Evolutionary conservation across 23 tunicate genomes (phyloP).

Genomic region (Trididemnum clinides): DNA sequence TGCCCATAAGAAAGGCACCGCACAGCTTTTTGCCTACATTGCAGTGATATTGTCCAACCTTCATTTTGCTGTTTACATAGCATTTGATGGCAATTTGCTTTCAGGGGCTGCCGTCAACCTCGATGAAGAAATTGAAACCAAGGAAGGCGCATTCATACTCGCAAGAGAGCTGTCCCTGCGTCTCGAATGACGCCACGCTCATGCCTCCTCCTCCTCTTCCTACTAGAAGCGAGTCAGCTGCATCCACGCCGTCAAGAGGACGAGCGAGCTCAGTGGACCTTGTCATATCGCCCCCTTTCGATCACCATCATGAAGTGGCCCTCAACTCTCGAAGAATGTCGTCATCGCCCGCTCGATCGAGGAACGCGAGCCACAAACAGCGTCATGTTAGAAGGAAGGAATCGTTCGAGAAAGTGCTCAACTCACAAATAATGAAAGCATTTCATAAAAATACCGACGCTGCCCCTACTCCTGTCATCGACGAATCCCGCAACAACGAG

Average conservation of each 20-base stretch:
- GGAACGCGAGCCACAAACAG: background rate
- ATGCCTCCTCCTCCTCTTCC: background rate
- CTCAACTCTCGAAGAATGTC: background rate
- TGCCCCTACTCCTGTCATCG: background rate
- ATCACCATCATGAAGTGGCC: background rate
- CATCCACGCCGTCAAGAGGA: background rate
- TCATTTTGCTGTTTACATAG: background rate
- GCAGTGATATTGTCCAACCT: no score
- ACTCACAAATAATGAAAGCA: background rate
- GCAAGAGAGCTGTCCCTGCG: no score
- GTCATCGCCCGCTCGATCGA: background rate
- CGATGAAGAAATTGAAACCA: background rate
- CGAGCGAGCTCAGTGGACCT: background rate
- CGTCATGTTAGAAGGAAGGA: background rate
- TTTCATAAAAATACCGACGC: background rate
- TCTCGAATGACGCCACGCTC: background rate
- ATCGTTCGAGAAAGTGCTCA: background rate
- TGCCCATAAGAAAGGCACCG: no score
- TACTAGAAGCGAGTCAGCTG: background rate
- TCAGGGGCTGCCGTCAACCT: no score
- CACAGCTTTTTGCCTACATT: no score
- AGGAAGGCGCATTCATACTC: no score
- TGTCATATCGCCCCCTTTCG: background rate
- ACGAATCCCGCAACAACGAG: background rate
- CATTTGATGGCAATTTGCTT: background rate